These are phyloP conservation scores for Phaethon lepturus DNA, from an alignment of 2,113 vertebrate species.

Conservation along the genomic window DNA sequence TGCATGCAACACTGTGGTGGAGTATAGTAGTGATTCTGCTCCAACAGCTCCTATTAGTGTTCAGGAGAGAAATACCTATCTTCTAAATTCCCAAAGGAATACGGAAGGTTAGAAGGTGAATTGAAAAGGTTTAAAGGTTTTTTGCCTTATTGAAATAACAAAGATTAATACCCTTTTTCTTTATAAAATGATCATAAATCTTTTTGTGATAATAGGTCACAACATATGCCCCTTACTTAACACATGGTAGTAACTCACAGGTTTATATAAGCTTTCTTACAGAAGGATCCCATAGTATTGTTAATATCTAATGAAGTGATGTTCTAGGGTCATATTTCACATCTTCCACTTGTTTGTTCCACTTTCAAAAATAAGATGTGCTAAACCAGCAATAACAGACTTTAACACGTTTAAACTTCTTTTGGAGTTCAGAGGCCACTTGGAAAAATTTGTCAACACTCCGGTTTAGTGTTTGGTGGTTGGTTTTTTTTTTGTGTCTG, in stretches of 20 bases:
- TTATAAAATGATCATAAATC: background rate
- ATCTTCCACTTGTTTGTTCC: background rate
- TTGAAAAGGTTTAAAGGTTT: background rate
- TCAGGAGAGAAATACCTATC: background rate
- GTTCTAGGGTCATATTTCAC: background rate
- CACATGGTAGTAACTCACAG: background rate
- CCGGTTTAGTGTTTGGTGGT: background rate
- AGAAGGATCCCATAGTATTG: background rate
- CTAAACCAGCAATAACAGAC: background rate
- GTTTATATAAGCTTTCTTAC: background rate
- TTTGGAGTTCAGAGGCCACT: background rate
- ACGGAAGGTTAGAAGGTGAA: background rate
- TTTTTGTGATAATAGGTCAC: background rate
- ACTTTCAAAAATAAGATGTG: background rate
- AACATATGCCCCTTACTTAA: background rate
- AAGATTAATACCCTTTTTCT: background rate
- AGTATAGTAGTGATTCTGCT: background rate
- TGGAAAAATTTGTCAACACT: background rate
- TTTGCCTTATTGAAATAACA: background rate
- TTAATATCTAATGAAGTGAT: background rate
- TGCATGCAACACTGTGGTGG: background rate
- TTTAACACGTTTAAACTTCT: background rate
- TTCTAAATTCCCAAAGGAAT: background rate
- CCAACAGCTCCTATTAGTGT: background rate
- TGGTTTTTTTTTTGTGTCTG: background rate